Evolutionary conservation across 37 sponge, comb jelly and placozoan species (phyloP), one percentile per base, ranked within the genome.

Genomic region (Geodia barretti): DNA sequence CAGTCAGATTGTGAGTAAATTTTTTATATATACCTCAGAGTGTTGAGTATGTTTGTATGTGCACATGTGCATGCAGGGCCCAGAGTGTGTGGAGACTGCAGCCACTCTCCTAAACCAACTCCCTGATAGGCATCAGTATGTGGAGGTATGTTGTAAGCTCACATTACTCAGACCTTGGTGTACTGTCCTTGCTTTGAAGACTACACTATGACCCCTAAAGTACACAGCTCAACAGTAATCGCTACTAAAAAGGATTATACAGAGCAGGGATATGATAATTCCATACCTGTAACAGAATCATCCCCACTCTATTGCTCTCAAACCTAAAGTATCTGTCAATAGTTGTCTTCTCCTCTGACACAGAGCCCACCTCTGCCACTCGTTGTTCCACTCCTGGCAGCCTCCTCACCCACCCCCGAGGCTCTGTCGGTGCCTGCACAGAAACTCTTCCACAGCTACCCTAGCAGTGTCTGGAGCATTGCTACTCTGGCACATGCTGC

Each of bases 391-490:
- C 54, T 47, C 11, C 54, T 47, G 54, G 54, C 54, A 17, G 54
- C 54, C 54, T 47, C 54, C 14, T 17, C 11, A 7, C 11, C 7
- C 54, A 47, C 54, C 7, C 54, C 25, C 9, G n/a, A n/a, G n/a
- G n/a, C n/a, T n/a, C 70, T 35, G 63, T 5, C 11, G 35, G 3
- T 5, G 14, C 4, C 14, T 21, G 31, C 39, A 68, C 82, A 88
- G 39, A 88, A 76, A 23, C 41, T 88, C 29, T 26, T 76, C 14
- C 88, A 88, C 41, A 14, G 62, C 14, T 76, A 88, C 62, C 88
- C 88, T 2, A 73, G 61, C 32, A 60, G 81, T 61, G 41, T 77
- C 60, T 88, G 88, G 88, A 36, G 61, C 17, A n/a, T 74, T 71
- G 60, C 82, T 0, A 26, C 33, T 0, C 42, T 88, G 0, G 31